phyloP scores from a whole-genome alignment of 2,888 invertebrate genomes.

The Anagyrus pseudococci region DNA sequence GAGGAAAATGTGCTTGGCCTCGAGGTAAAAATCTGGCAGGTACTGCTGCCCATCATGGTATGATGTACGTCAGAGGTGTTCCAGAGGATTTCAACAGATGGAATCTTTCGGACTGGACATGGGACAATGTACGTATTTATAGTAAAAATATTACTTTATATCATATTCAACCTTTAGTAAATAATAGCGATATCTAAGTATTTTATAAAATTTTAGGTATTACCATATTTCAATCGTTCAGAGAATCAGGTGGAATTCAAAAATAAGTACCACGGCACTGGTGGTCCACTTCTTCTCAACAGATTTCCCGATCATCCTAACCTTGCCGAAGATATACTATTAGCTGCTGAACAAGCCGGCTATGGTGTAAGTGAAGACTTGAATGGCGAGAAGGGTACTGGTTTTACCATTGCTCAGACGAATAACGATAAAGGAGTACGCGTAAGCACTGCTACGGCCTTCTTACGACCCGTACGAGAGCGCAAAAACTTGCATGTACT shows the following conservation, averaged over 20 bases:
- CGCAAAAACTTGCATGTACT: conserved; percentile 62
- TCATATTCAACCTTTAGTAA: too few relatives aligned
- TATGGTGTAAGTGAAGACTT: conserved; percentile 47
- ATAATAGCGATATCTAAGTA: too few relatives aligned
- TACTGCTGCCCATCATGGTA: conserved; percentile 68
- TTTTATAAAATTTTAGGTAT: too few relatives aligned
- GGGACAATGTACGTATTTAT: conserved; percentile 63
- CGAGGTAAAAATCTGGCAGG: conserved; percentile 68
- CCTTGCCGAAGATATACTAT: conserved; percentile 47
- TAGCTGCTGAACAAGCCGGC: conserved; percentile 56
- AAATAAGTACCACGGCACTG: conserved; percentile 38
- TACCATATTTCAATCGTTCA: conserved; percentile 64
- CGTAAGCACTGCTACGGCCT: conserved; percentile 63
- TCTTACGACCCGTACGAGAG: conserved; percentile 55
- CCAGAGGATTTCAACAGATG: conserved; percentile 66
- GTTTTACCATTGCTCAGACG: conserved; percentile 60
- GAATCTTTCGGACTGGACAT: conserved; percentile 68
- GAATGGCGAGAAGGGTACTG: conserved; percentile 54
- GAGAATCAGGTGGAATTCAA: conserved; percentile 59
- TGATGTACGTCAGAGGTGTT: conserved; percentile 69
- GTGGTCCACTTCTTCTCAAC: conserved; percentile 51
- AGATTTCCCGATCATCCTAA: conserved; percentile 53
- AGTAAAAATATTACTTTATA: too few relatives aligned
- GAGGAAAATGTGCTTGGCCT: conserved; percentile 62
- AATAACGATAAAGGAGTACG: conserved; percentile 61